Conservation (phyloP, 2,113 vertebrate species). For the Pangasianodon hypophthalmus region DNA sequence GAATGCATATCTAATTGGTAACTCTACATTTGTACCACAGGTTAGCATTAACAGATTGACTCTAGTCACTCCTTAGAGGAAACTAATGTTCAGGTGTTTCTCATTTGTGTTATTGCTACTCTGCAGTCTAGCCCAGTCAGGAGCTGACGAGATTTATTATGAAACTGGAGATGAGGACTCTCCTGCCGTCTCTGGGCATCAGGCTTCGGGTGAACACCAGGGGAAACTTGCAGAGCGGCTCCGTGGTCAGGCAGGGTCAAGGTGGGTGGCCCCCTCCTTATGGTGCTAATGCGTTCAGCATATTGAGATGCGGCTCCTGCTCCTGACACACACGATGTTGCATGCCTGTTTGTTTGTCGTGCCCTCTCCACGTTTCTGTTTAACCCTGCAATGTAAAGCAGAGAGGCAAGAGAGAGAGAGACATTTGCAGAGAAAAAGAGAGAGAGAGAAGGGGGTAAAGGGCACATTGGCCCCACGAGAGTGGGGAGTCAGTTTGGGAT, state of each 20-base stretch:
- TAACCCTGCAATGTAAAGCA: slow-evolving; percentile 60
- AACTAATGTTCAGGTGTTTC: slow-evolving; percentile 30
- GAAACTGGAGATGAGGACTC: slow-evolving; percentile 56
- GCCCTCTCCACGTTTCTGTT: slow-evolving; percentile 44
- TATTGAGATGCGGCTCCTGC: slow-evolving; percentile 70
- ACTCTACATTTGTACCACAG: not conserved
- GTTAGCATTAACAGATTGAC: no score
- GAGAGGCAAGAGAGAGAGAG: slow-evolving; percentile 45
- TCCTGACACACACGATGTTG: slow-evolving; percentile 66
- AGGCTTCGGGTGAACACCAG: slow-evolving; percentile 20
- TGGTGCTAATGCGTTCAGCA: slow-evolving; percentile 69
- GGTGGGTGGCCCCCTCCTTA: slow-evolving; percentile 59
- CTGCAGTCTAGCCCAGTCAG: slow-evolving; percentile 29
- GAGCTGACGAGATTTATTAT: slow-evolving; percentile 53
- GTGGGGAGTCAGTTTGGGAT: slow-evolving; percentile 64
- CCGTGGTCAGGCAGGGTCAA: slow-evolving; percentile 54
- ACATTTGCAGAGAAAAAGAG: slow-evolving; percentile 30
- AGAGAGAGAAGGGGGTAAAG: slow-evolving; percentile 20
- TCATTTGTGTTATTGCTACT: slow-evolving; percentile 25
- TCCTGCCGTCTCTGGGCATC: slow-evolving; percentile 35
- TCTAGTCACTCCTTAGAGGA: not conserved
- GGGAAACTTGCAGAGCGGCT: slow-evolving; percentile 25
- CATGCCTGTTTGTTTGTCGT: slow-evolving; percentile 70
- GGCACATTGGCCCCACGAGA: slow-evolving; percentile 62
- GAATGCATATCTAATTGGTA: not conserved